Base-by-base conservation (phyloP, 2,113 vertebrate genomes). In the Mesitornis unicolor region DNA sequence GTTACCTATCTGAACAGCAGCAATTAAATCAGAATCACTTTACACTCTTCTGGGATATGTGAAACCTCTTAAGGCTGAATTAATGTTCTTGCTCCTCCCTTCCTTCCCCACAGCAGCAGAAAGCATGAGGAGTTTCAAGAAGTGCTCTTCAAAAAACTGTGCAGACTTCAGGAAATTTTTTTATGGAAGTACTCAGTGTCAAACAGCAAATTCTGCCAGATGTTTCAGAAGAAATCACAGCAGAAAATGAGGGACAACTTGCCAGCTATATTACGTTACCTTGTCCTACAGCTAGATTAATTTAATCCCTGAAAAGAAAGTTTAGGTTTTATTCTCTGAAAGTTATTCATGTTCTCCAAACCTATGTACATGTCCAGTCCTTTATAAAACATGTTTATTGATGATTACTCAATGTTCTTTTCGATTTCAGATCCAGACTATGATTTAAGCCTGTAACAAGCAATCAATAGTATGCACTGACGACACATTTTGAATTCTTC, bases 11-110 rank as follows among this genome's bases (percentile, higher is more conserved):
- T 76, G 40, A 90, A 78, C 48, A n/a, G 48, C 9, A 7, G 74
- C 74, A 94, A 95, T 75, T 87, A 83, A 89, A 84, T 87, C 43
- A 93, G 74, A 91, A 87, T 68, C 38, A 78, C 73, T 94, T 81
- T 56, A 93, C 3, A 18, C 47, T 91, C 82, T 91, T 94, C 74
- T 88, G 67, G 74, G 75, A 92, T 94, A 73, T 13, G 25, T 57
- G 82, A 93, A 88, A 90, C 31, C 79, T 88, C 76, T 69, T 83
- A 69, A 61, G 54, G 63, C 40, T 83, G 57, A 93, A 78, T 88
- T 92, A 85, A 88, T 69, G 91, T 87, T 92, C 65, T 65, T 83
- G 25, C 22, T 91, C 19, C 48, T 89, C 48, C 24, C 45, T 38
- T 81, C 50, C 43, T 71, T 40, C n/a, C 35, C n/a, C 43, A n/a